Percentiles rank a stretch among this genome's conserved stretches.
Evolutionary conservation across 1,140 invertebrate species (phyloP).

Genomic region (Drosophila sproati): DNA sequence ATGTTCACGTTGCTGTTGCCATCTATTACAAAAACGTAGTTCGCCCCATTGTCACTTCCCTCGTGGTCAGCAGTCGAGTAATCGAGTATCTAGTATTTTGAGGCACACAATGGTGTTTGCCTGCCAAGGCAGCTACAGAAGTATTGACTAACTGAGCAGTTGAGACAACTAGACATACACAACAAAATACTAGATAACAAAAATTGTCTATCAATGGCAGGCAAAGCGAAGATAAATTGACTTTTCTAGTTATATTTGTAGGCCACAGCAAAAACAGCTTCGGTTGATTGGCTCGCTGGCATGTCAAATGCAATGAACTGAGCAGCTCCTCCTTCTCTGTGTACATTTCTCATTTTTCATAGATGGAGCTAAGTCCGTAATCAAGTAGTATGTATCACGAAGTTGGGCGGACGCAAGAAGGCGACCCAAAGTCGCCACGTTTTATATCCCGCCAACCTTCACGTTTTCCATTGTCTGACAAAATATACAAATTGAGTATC

Average conservation of each 20-base stretch:
- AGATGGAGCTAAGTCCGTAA: constrained; percentile 72
- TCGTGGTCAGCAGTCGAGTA: neutral
- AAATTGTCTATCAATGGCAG: constrained; percentile 55
- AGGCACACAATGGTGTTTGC: neutral
- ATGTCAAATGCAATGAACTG: constrained; percentile 75
- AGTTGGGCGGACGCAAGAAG: constrained; percentile 18
- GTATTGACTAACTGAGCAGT: constrained; percentile 12
- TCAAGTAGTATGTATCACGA: constrained; percentile 72
- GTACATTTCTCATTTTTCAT: constrained; percentile 41
- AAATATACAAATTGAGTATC: constrained; percentile 69
- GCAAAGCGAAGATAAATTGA: constrained; percentile 52
- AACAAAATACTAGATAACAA: constrained; percentile 45
- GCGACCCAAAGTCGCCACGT: constrained; percentile 35
- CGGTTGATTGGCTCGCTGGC: constrained; percentile 58
- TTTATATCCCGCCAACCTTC: constrained; percentile 11
- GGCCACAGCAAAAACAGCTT: constrained; percentile 57
- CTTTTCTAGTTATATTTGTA: constrained; percentile 55
- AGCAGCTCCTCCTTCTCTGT: constrained; percentile 1
- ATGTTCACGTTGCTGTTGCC: neutral
- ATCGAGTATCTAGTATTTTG: neutral
- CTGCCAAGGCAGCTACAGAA: neutral
- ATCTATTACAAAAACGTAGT: constrained; percentile 1
- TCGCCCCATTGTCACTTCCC: constrained; percentile 1
- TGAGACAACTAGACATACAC: neutral
- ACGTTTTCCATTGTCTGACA: constrained; percentile 37